phyloP scores from a whole-genome alignment of 2,113 vertebrate genomes.

The Tachysurus fulvidraco region DNA sequence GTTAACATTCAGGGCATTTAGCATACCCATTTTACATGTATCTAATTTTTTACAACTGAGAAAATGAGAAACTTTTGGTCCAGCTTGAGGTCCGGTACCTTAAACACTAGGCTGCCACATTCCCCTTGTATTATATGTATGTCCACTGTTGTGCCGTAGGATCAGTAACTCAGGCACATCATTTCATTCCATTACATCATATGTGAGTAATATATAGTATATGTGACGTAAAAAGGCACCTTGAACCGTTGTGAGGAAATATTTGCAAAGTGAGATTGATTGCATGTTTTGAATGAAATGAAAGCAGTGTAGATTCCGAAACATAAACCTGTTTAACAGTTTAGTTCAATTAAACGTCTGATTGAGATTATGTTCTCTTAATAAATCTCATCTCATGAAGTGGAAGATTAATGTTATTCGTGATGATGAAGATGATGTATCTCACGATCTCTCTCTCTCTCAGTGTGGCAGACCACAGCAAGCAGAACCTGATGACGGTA shows the following conservation, averaged over 20 bases:
- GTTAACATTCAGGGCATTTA: too few species aligned
- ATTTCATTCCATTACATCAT: too few species aligned
- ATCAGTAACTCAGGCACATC: too few species aligned
- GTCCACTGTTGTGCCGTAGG: too few species aligned
- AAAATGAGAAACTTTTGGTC: too few species aligned
- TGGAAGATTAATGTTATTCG: not conserved
- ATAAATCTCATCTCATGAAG: not conserved
- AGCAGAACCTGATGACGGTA: constrained; percentile 95
- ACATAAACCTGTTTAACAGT: not conserved
- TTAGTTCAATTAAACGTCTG: not conserved
- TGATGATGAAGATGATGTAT: not conserved
- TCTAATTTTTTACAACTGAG: too few species aligned
- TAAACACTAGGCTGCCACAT: too few species aligned
- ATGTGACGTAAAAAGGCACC: too few species aligned
- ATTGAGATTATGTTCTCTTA: not conserved
- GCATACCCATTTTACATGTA: too few species aligned
- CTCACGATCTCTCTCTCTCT: not conserved
- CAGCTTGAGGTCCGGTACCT: too few species aligned
- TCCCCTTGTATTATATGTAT: too few species aligned
- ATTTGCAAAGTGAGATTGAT: not conserved
- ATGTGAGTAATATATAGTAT: too few species aligned
- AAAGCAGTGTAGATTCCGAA: not conserved
- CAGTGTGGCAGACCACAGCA: constrained; percentile 90
- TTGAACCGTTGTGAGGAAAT: not conserved
- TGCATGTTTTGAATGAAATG: not conserved